Conservation (phyloP, 2,888 invertebrate genomes). For the Acronicta leporina region DNA sequence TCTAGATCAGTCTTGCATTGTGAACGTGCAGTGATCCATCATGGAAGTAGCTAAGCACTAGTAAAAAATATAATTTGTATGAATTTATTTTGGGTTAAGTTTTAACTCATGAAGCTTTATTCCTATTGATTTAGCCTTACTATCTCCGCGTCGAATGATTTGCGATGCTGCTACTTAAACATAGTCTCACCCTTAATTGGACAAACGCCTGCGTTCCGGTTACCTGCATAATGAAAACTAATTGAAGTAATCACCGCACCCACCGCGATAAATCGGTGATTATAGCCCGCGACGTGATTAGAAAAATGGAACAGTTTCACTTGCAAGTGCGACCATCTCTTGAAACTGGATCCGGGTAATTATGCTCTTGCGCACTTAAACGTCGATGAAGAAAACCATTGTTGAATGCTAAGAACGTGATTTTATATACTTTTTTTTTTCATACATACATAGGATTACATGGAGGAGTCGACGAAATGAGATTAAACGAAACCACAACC, state of each 20-base stretch:
- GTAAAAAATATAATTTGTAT: no score
- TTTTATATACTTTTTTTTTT: no score
- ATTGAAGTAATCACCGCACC: constrained; percentile 12
- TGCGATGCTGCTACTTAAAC: neutral
- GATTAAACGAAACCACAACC: no score
- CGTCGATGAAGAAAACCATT: neutral
- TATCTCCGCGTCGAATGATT: neutral
- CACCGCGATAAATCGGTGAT: constrained; percentile 13
- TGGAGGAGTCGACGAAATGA: no score
- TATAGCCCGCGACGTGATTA: constrained; percentile 8
- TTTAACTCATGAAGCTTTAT: no score
- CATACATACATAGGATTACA: no score
- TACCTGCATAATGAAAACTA: constrained; percentile 15
- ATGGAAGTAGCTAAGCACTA: no score
- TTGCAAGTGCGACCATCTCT: constrained; percentile 3
- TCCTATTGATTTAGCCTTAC: neutral
- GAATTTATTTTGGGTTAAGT: no score
- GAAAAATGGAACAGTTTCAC: constrained; percentile 11
- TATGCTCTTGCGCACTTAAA: neutral
- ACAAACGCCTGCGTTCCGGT: constrained; percentile 6
- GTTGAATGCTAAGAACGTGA: neutral
- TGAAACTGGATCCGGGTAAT: neutral
- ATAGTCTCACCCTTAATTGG: neutral
- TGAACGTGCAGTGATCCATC: no score
- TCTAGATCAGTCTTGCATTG: no score